A percentile compares a stretch with the other conserved stretches of the same genome.
Evolutionary conservation across 2,113 vertebrate species (phyloP).

Genomic region (Lagopus leucura): DNA sequence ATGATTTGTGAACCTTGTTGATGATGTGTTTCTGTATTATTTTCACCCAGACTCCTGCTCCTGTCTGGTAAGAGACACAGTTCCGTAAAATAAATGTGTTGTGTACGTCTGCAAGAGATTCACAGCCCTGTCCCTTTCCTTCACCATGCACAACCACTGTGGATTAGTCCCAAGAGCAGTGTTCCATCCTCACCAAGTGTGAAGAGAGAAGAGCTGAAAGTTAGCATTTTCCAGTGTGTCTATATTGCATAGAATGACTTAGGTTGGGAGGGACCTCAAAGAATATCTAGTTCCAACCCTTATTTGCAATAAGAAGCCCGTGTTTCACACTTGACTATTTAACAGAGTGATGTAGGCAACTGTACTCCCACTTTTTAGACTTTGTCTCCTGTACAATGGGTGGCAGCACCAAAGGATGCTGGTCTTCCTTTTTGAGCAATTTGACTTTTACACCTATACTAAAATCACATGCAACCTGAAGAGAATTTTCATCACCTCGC

Average conservation of each 20-base stretch:
- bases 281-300: neutral
- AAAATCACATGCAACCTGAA: neutral
- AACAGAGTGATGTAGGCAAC: neutral
- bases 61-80: neutral
- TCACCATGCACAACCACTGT: neutral
- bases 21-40: neutral
- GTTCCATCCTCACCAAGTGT: neutral
- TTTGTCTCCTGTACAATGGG: neutral
- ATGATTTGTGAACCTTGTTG: neutral
- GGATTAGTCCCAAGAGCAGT: neutral
- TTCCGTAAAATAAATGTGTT: neutral
- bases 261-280: neutral
- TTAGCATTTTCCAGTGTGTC: neutral
- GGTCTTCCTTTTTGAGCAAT: neutral
- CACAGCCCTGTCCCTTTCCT: neutral
- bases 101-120: neutral
- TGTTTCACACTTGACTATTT: neutral
- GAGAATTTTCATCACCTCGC: rapidly evolving
- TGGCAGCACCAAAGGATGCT: neutral
- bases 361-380: neutral
- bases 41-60: neutral
- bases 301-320: neutral
- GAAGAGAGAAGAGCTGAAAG: neutral
- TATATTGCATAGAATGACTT: neutral
- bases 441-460: neutral